Base-by-base conservation (phyloP, 2,888 invertebrate genomes). In the Dascillus cervinus region DNA sequence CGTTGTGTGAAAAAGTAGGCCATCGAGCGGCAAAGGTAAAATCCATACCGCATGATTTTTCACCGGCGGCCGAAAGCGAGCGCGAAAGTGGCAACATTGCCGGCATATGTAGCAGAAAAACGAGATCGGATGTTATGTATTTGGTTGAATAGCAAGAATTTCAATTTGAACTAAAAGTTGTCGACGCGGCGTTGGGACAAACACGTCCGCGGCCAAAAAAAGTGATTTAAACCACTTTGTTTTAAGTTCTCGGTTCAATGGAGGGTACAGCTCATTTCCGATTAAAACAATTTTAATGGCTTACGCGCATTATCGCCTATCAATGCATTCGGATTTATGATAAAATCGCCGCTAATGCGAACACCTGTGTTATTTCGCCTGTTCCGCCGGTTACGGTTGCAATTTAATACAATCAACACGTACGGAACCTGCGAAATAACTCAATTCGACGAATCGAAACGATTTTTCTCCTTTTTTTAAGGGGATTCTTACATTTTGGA, bases 171-270 rank as follows among this genome's bases (percentile, higher is more conserved):
- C 29, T 36, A 22, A 33, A n/a, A 33, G 32, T 37, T 40, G 37
- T 35, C 32, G 28, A 31, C 33, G 25, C 30, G 21, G 30, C 40
- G 37, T 23, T 35, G 33, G 37, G 39, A 33, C 37, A 37, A 38
- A 38, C 40, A 35, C 32, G 35, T 34, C 39, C 30, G 30, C 24
- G 20, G 34, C 27, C 32, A 32, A 41, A 39, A 34, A 39, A 41
- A 36, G 34, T 39, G 35, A 41, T 41, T 39, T 41, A 41, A 39
- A 38, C 39, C 32, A 32, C 41, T 41, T 41, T 41, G 41, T 41
- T 41, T 39, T 39, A 39, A 32, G 38, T 34, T 41, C 39, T 39
- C 39, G 35, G 41, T 41, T 39, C 41, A 41, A 36, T 41, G 41
- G 41, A 41, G 41, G 39, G 39, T 39, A 29, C 29, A 41, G 41